Evolutionary conservation across 2,797 vertebrate genomes (phyloP), one percentile per base, ranked within the genome.

Genomic region (Rousettus madagascariensis): DNA sequence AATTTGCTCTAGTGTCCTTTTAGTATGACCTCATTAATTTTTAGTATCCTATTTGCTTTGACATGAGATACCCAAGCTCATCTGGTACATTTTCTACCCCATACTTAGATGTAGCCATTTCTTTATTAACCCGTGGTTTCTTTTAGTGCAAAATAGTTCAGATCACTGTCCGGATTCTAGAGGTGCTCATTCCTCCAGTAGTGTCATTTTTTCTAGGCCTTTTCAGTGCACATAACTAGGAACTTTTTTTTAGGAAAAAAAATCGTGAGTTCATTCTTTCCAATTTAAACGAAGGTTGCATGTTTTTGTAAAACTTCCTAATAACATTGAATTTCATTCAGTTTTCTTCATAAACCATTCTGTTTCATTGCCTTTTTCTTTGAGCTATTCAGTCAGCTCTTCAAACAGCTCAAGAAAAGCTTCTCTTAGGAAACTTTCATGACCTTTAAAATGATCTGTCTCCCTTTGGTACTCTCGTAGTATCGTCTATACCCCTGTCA

Each of bases 31-130:
- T n/a, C 55, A 28, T 68, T 41, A 57, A 57, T 83, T 19, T 86
- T 96, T 75, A 83, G 26, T n/a, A n/a, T 80, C 63, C 63, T 66
- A 19, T 53, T 94, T 90, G 86, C 72, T 85, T 88, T 91, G 74
- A 53, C 75, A 68, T 43, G 78, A n/a, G 33, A 68, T 74, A 9
- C 7, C 84, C 9, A 51, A 46, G 28, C 16, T 90, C 10, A 43
- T 63, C 33, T 74, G 85, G 36, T 84, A n/a, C 7, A 20, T 91
- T 83, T 93, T 7, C 20, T 68, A 8, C 13, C 24, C 15, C 10
- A 36, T 82, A 43, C 33, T 43, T 95, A 36, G 11, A 80, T 84
- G 78, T 92, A 68, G n/a, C 26, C 26, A 33, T 89, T 89, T 75
- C 19, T 86, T 80, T 24, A 80, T 55, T 59, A 26, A 82, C 20